Conservation (phyloP, 2,113 vertebrate species). For the Fukomys damarensis region DNA sequence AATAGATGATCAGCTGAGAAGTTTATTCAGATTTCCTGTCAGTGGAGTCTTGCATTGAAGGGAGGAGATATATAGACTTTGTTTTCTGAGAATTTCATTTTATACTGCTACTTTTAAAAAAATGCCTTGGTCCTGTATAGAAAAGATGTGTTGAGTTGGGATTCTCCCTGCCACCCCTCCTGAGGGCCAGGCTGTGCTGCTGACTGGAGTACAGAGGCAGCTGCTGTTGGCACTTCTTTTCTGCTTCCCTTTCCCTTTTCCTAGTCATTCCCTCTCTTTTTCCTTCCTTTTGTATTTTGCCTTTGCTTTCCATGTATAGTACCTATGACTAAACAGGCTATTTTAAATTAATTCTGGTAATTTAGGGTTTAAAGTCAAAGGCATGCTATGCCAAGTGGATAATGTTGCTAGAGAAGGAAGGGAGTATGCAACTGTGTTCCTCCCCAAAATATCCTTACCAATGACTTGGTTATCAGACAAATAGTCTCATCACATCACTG, state of each 20-base stretch:
- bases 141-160: neutral
- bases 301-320: neutral
- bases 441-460: neutral
- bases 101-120: slow-evolving; percentile 23
- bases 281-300: neutral
- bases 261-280: neutral
- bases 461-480: neutral
- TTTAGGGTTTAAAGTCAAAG: slow-evolving; percentile 20
- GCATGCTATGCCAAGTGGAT: neutral
- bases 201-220: neutral
- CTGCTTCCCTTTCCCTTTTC: neutral
- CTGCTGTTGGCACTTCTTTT: neutral
- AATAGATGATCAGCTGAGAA: slow-evolving; percentile 3
- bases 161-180: neutral
- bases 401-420: neutral
- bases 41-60: neutral
- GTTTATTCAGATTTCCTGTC: neutral
- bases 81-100: neutral
- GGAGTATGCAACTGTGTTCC: neutral
- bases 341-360: slow-evolving; percentile 44
- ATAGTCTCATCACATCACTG: neutral
- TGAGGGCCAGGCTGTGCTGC: neutral
- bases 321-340: neutral
- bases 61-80: neutral
- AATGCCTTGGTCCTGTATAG: neutral